phyloP scores from a whole-genome alignment of 2,113 vertebrate genomes.

The Aviceda subcristata region DNA sequence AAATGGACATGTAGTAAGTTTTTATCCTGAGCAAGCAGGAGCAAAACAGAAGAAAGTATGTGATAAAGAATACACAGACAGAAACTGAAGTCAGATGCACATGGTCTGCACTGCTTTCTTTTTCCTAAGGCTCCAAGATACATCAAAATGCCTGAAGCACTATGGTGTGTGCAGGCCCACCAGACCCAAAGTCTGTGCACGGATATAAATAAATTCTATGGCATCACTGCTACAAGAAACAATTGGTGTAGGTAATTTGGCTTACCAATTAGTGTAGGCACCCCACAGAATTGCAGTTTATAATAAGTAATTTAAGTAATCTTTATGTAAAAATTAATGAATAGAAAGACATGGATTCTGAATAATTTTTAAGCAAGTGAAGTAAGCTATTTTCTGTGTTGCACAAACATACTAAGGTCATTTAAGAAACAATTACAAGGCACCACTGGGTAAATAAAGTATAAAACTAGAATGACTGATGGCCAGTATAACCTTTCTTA shows the following conservation, averaged over 20 bases:
- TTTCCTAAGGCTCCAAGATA: background rate
- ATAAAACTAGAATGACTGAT: slow-evolving; percentile 46
- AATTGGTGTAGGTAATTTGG: background rate
- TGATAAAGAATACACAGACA: background rate
- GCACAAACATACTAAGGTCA: slow-evolving; percentile 66
- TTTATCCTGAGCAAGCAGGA: background rate
- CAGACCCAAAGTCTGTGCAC: background rate
- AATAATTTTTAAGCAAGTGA: slow-evolving; percentile 44
- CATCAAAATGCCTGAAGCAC: background rate
- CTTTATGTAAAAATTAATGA: slow-evolving; percentile 42
- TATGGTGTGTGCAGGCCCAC: accelerated
- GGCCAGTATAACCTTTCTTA: slow-evolving; percentile 26
- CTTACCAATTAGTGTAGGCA: background rate
- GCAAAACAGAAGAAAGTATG: background rate
- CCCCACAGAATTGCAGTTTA: slow-evolving; percentile 40
- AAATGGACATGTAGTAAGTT: background rate
- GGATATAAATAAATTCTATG: background rate
- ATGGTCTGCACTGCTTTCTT: background rate
- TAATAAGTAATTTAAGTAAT: slow-evolving; percentile 43
- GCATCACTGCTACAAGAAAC: background rate
- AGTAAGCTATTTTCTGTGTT: slow-evolving; percentile 53
- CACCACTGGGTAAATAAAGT: slow-evolving; percentile 48
- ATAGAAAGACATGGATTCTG: slow-evolving; percentile 42
- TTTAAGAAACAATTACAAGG: slow-evolving; percentile 68
- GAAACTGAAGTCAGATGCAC: background rate